Conservation (phyloP, 37 sponge, comb jelly and placozoan species). For the Diacarnus erythraeanus region DNA sequence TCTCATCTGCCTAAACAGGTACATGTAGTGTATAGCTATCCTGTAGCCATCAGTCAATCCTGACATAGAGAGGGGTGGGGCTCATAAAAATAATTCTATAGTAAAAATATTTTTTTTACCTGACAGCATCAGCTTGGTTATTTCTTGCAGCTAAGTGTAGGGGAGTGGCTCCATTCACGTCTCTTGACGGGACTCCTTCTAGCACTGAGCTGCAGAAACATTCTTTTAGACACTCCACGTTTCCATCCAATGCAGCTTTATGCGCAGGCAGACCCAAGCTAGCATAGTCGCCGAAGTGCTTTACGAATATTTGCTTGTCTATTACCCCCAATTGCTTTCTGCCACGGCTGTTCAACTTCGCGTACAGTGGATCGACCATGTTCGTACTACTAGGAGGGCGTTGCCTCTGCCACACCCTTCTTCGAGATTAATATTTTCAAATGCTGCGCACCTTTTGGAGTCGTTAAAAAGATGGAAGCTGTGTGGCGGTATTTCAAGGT, state of each 20-base stretch:
- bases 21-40: too few relatives aligned
- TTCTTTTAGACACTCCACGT: conserved; percentile 48
- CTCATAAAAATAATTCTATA: too few relatives aligned
- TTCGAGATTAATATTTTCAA: too few relatives aligned
- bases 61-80: too few relatives aligned
- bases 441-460: too few relatives aligned
- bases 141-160: conserved; percentile 67
- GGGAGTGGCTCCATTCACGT: conserved; percentile 64
- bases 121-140: conserved; percentile 39
- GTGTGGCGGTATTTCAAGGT: conserved; percentile 59
- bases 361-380: conserved; percentile 24
- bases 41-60: too few relatives aligned
- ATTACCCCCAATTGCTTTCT: conserved; percentile 29
- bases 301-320: neutral
- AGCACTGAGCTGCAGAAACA: conserved; percentile 13
- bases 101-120: conserved; percentile 36
- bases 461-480: conserved; percentile 24
- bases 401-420: neutral
- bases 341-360: conserved; percentile 41
- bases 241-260: conserved; percentile 73
- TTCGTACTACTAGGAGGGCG: neutral
- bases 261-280: conserved; percentile 68
- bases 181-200: conserved; percentile 58
- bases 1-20: too few relatives aligned
- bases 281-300: conserved; percentile 24